phyloP scores from a whole-genome alignment of 2,797 vertebrate species.

The Neosalanx taihuensis region DNA sequence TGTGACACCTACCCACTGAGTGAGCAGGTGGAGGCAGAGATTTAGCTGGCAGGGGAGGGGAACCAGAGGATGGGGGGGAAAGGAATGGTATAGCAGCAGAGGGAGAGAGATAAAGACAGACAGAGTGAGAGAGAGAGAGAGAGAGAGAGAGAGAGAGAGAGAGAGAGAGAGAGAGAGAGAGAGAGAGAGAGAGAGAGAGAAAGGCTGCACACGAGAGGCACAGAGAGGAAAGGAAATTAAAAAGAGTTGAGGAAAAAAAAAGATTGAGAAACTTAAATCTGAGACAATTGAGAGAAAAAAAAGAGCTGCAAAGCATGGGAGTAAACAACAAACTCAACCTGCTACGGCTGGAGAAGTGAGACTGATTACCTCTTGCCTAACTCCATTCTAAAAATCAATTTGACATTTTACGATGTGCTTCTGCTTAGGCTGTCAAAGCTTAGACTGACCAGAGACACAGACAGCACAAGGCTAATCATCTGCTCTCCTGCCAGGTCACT shows the following conservation, averaged over 20 bases:
- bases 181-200: constrained; percentile 2
- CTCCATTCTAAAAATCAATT: neutral
- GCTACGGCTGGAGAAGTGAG: too few species aligned
- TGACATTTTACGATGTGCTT: too few species aligned
- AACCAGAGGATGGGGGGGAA: constrained; percentile 9
- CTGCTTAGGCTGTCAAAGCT: neutral
- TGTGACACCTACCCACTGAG: constrained; percentile 33
- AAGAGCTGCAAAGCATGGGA: neutral
- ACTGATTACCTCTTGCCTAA: constrained; percentile 19
- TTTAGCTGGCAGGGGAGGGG: constrained; percentile 22
- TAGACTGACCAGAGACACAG: neutral
- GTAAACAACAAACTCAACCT: too few species aligned
- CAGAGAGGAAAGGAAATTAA: neutral
- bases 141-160: neutral
- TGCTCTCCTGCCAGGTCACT: constrained; percentile 1
- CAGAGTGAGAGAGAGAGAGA: neutral
- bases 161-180: neutral
- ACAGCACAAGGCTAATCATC: neutral
- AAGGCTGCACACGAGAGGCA: neutral
- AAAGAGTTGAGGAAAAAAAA: neutral
- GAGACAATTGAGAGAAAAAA: constrained; percentile 23
- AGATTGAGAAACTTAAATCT: neutral
- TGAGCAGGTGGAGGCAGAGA: constrained; percentile 33
- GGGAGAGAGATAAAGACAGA: neutral
- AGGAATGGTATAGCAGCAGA: neutral